Conservation (phyloP, 2,888 invertebrate genomes). For the Agrotis puta region DNA sequence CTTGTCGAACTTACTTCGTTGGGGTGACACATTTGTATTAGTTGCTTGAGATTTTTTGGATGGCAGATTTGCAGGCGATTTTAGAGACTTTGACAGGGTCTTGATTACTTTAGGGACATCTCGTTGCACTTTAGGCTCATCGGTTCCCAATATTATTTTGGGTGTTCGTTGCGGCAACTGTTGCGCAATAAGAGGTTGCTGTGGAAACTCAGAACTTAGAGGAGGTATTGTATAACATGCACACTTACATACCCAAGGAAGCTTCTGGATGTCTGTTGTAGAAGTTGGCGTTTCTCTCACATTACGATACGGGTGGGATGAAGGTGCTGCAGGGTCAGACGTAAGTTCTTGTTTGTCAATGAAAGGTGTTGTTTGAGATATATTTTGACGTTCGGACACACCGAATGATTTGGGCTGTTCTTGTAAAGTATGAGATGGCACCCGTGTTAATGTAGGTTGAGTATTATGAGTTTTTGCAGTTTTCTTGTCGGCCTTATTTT, state of each 20-base stretch:
- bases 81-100: too few species aligned
- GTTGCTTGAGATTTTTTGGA: too few species aligned
- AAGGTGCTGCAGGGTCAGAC: background rate
- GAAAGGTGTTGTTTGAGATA: background rate
- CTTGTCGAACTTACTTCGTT: too few species aligned
- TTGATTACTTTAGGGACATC: background rate
- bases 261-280: background rate
- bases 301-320: background rate
- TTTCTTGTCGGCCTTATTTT: background rate
- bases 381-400: background rate
- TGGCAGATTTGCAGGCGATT: too few species aligned
- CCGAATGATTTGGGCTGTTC: background rate
- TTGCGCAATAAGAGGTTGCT: background rate
- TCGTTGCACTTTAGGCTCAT: background rate
- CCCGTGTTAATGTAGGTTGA: background rate
- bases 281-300: background rate
- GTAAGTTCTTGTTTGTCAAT: background rate
- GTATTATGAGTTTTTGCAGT: conserved; percentile 1
- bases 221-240: background rate
- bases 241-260: background rate
- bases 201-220: background rate
- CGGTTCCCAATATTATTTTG: too few species aligned
- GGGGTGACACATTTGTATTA: too few species aligned
- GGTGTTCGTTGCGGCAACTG: too few species aligned
- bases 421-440: background rate